Base-by-base conservation (phyloP, 2,797 vertebrate species). In the Naso thynnoides region DNA sequence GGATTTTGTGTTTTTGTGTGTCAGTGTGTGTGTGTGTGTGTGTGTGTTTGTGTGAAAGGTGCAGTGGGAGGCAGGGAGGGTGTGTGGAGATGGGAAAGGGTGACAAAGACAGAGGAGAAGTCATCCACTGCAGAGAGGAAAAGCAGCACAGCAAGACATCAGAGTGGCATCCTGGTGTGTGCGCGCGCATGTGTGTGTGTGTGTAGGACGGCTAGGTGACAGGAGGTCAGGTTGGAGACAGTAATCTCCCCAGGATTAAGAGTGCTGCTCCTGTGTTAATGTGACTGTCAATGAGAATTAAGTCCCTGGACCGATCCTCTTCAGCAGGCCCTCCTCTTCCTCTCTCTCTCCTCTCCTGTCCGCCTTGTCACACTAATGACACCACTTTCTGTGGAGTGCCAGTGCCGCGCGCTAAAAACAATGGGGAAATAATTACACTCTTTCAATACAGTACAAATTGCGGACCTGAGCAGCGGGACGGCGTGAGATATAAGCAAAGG, bases 281-380 rank as follows among this genome's bases (percentile, higher is more conserved):
- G 92, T 89, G 90, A 89, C 90, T 93, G 92, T 93, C 94, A 91
- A 91, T 95, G 93, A 92, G 87, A 91, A 94, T 94, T 93, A 93
- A 91, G 88, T 92, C 88, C 82, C 69, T 70, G 74, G 83, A 78
- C 83, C 69, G 54, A 81, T 71, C 70, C 70, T 75, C 76, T 81
- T 75, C 82, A 73, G 18, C 71, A 39, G 50, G 61, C 62, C 31
- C 6, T 33, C 31, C 31, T 33, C 76, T 71, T 42, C 50, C 42
- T 60, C 42, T 5, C 41, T 13, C 47, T 26, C 49, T 27, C 26
- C 54, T 50, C 56, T 60, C 57, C 67, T 76, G 58, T 70, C 68
- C 52, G 15, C 74, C 67, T 84, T 86, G 85, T 78, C 83, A 83
- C 80, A 87, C 82, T 90, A 90, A 91, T 91, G 88, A 84, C 88